Evolutionary conservation across 2,888 invertebrate genomes (phyloP), one percentile per base, ranked within the genome.

Genomic region (Herminia tarsipennalis): DNA sequence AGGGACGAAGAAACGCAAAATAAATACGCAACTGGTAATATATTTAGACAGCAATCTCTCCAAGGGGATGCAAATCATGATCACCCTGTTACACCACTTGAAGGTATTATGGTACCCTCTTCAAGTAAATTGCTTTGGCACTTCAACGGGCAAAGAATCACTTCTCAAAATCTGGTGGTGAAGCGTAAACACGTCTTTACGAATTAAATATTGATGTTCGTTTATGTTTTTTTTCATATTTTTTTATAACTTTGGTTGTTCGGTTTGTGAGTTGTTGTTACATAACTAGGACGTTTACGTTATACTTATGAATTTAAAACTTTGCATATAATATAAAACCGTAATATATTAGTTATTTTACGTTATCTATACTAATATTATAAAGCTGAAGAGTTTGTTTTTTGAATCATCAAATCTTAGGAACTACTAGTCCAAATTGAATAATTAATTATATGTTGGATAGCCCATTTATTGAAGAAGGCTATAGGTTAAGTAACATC

Each of bases 61-160:
- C 30, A 59, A 34, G 37, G 43, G 41, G 40, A 56, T 52, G 53
- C 42, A 64, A 64, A 64, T 65, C 39, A 47, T 52, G 54, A 50
- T 64, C 46, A 34, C 17, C 36, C 43, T 41, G 54, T 44, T 51
- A 53, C 46, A 47, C 22, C 51, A 36, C 60, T 64, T 27, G 28
- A 28, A 13, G 29, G 46, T 22, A 62, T 66, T 62, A 56, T 66
- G 40, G 30, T 16, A 10, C 20, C 38, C 51, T 43, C 70, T 70
- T 35, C 35, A 65, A 32, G 55, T 53, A 67, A 73, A 72, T 73
- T 70, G 72, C 68, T 66, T 58, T 39, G 49, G 45, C 57, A 43
- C 66, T 63, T 60, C 52, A 54, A 29, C 42, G 28, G 32, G 49
- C 41, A 44, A 61, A 59, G 54, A 65, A 54, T 46, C 50, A 35